Percentiles rank a stretch among this genome's conserved stretches.
These are phyloP conservation scores for Cartodere bifasciata DNA, from an alignment of 2,888 invertebrate species.

Conservation along the genomic window DNA sequence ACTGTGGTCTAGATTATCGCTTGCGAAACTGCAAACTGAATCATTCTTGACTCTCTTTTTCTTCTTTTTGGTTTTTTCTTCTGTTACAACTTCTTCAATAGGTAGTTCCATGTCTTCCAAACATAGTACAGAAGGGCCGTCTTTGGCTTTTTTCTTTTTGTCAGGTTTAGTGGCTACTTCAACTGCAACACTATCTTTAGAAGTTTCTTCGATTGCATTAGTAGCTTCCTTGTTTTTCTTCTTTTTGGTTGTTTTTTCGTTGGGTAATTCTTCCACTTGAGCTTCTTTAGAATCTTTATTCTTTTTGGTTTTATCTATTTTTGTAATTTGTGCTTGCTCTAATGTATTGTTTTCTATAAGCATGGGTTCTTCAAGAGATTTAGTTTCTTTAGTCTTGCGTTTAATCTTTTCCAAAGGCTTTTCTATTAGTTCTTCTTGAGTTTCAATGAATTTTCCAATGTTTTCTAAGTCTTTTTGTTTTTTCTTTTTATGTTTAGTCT, in stretches of 20 bases:
- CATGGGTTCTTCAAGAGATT: too few species aligned
- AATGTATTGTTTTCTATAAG: too few species aligned
- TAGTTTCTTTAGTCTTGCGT: too few species aligned
- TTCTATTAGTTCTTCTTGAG: too few species aligned
- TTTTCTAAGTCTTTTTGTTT: background rate
- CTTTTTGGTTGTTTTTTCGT: background rate
- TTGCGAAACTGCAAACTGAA: too few species aligned
- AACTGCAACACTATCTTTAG: background rate
- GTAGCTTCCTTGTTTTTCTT: conserved; percentile 3
- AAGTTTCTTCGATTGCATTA: background rate
- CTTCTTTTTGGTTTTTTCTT: conserved; percentile 1
- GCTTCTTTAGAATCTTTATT: background rate
- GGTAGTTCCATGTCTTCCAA: too few species aligned
- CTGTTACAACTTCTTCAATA: too few species aligned
- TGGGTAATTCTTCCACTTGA: conserved; percentile 1
- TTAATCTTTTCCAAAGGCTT: too few species aligned
- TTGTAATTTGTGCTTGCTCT: too few species aligned
- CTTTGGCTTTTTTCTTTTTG: conserved; percentile 5
- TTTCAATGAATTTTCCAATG: too few species aligned
- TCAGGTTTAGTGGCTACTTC: conserved; percentile 5
- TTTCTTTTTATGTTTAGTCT: background rate
- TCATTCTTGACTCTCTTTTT: too few species aligned
- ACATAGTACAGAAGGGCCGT: conserved; percentile 3
- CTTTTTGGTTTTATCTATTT: conserved; percentile 3
- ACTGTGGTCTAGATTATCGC: too few species aligned